phyloP scores from a whole-genome alignment of 1,140 invertebrate genomes.

The Atta texana region DNA sequence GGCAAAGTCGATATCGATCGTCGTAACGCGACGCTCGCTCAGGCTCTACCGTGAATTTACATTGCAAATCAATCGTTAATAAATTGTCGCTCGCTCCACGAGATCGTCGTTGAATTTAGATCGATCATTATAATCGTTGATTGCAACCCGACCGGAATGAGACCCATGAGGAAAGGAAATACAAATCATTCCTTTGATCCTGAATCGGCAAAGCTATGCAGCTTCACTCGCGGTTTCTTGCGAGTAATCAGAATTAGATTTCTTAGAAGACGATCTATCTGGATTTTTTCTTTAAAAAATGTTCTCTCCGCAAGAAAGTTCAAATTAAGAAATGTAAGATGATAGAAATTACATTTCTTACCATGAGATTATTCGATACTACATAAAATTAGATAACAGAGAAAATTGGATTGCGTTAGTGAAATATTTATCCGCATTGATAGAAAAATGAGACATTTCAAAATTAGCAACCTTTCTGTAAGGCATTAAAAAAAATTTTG shows the following conservation, averaged over 20 bases:
- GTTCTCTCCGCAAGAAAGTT: background rate
- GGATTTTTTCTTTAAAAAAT: slow-evolving; percentile 5
- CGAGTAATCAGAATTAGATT: slow-evolving; percentile 30
- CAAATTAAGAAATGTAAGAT: background rate
- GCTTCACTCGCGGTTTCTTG: background rate
- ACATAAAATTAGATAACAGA: background rate
- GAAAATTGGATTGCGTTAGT: background rate
- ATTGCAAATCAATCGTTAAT: slow-evolving; percentile 68
- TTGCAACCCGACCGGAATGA: slow-evolving; percentile 44
- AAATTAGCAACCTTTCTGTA: too few relatives aligned
- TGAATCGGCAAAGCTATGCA: slow-evolving; percentile 1
- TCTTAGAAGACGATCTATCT: background rate
- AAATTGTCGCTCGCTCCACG: slow-evolving; percentile 51
- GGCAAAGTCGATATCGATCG: slow-evolving; percentile 66
- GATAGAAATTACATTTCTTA: background rate
- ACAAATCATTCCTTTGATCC: slow-evolving; percentile 52
- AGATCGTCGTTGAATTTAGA: slow-evolving; percentile 60
- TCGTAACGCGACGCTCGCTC: slow-evolving; percentile 5
- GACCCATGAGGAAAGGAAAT: slow-evolving; percentile 55
- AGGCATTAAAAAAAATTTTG: too few relatives aligned
- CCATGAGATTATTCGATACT: background rate
- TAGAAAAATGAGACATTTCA: too few relatives aligned
- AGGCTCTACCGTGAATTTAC: slow-evolving; percentile 63
- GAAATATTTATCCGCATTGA: too few relatives aligned
- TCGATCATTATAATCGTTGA: slow-evolving; percentile 65